These are phyloP conservation scores for Pristionchus pacificus DNA, from an alignment of 1,140 invertebrate species.

Conservation along the genomic window DNA sequence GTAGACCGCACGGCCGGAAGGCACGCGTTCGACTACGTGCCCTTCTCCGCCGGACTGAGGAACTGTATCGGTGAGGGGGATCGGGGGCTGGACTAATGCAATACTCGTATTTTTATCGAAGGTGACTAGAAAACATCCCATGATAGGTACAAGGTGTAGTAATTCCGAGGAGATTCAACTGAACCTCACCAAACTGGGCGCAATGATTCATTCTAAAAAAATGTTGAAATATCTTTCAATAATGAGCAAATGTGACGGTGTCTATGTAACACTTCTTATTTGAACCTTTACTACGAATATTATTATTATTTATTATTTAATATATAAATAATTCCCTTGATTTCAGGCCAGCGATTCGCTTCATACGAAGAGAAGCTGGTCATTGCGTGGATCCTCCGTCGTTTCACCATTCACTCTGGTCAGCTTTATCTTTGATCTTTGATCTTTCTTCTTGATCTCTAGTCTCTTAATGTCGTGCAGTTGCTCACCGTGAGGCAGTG, in stretches of 20 bases:
- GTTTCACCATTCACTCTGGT: neutral
- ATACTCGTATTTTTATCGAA: neutral
- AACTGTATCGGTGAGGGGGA: conserved; percentile 68
- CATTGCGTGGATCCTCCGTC: neutral
- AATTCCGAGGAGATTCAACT: too few species aligned
- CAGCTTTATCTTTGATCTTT: neutral
- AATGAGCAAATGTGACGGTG: neutral
- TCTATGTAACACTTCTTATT: too few species aligned
- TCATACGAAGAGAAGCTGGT: neutral
- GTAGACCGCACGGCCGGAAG: conserved; percentile 68
- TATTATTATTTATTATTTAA: too few species aligned
- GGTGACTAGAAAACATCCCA: neutral
- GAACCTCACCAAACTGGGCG: too few species aligned
- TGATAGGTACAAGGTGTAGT: too few species aligned
- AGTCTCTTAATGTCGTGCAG: too few species aligned
- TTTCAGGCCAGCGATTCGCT: neutral
- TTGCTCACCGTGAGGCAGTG: too few species aligned
- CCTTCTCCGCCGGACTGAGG: conserved; percentile 59
- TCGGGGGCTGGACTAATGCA: conserved; percentile 72
- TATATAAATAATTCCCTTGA: neutral
- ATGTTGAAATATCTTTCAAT: neutral
- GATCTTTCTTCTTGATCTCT: too few species aligned
- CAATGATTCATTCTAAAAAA: neutral
- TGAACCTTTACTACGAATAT: too few species aligned
- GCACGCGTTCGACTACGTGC: conserved; percentile 59